Conservation (phyloP, 2,888 invertebrate genomes). For the Papilio protenor region DNA sequence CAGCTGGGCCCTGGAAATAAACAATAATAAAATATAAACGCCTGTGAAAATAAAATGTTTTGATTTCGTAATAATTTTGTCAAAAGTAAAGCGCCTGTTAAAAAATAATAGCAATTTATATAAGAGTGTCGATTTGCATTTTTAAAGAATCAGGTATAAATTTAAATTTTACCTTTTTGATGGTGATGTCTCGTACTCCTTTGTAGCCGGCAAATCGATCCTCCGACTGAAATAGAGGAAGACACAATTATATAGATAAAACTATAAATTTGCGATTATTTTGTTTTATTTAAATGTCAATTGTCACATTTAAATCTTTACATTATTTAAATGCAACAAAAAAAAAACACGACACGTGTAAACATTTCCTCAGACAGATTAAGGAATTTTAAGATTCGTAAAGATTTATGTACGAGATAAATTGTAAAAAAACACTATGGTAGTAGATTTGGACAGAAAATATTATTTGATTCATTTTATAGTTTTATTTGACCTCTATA, state of each 20-base stretch:
- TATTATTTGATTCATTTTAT: neutral
- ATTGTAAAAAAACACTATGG: neutral
- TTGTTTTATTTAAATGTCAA: conserved; percentile 5
- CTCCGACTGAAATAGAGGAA: conserved; percentile 85
- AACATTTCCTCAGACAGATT: neutral
- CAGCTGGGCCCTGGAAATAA: conserved; percentile 88
- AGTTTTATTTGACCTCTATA: neutral
- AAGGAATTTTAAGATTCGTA: neutral
- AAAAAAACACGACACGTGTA: too few species aligned
- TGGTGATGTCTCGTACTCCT: conserved; percentile 90
- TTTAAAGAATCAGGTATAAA: neutral
- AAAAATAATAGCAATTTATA: conserved; percentile 1
- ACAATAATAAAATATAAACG: neutral
- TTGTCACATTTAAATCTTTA: neutral
- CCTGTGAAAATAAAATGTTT: neutral
- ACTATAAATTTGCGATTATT: neutral
- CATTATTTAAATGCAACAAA: too few species aligned
- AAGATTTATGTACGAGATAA: neutral
- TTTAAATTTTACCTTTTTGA: conserved; percentile 89
- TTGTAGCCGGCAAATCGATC: conserved; percentile 90
- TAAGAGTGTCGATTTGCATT: neutral
- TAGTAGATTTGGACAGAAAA: neutral
- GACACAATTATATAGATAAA: conserved; percentile 18
- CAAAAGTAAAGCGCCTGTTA: neutral
- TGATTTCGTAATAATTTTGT: neutral